Evolutionary conservation across 1,140 invertebrate genomes (phyloP).

Genomic region (Hylyphantes graminicola): DNA sequence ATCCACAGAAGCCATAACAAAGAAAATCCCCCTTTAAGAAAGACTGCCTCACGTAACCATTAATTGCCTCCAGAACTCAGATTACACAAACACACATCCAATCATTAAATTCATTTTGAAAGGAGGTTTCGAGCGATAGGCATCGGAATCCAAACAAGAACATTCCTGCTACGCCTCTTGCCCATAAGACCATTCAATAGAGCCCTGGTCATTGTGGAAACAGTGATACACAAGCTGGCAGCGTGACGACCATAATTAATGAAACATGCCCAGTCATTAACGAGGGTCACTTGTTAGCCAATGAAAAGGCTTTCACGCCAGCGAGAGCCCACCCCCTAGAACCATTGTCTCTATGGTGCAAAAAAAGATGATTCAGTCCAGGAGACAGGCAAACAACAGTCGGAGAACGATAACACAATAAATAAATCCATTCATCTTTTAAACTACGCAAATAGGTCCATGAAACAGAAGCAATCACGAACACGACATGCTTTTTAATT

Average conservation of each 20-base stretch:
- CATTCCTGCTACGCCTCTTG: constrained; percentile 26
- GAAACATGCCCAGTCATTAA: constrained; percentile 54
- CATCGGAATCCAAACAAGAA: not conserved
- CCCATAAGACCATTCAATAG: constrained; percentile 39
- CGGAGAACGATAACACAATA: constrained; percentile 38
- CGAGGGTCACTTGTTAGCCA: constrained; percentile 50
- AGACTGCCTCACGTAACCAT: not conserved
- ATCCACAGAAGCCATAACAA: constrained; percentile 9
- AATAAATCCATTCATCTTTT: constrained; percentile 57
- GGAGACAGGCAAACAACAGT: constrained; percentile 43
- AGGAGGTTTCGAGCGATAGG: constrained; percentile 13
- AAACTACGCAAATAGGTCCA: constrained; percentile 55
- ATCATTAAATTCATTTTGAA: not conserved
- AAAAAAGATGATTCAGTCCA: constrained; percentile 41
- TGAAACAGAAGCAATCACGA: constrained; percentile 58
- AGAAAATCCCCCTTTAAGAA: not conserved
- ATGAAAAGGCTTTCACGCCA: constrained; percentile 50
- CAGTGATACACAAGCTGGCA: constrained; percentile 41
- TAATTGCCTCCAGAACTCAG: constrained; percentile 36
- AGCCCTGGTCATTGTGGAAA: constrained; percentile 33
- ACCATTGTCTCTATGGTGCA: constrained; percentile 3
- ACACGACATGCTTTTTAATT: constrained; percentile 55
- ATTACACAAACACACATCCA: constrained; percentile 53
- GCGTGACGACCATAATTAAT: constrained; percentile 57
- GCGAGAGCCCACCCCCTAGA: constrained; percentile 5